Conservation (phyloP, 2,888 invertebrate species). For the Cryptophagus acutangulus region DNA sequence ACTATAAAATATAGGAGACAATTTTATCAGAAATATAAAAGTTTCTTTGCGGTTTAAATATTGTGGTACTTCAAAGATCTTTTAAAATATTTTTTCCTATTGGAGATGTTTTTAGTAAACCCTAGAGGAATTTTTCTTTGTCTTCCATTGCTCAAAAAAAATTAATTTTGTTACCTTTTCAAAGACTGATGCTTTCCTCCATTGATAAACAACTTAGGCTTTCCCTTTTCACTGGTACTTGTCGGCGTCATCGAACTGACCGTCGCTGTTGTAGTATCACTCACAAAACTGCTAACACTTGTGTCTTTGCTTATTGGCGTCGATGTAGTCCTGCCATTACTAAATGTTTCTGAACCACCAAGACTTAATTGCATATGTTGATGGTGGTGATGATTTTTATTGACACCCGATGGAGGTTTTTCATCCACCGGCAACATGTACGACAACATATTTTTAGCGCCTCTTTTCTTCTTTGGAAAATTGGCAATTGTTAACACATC, state of each 20-base stretch:
- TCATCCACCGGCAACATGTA: constrained; percentile 76
- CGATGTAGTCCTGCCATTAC: constrained; percentile 38
- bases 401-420: constrained; percentile 62
- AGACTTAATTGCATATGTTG: constrained; percentile 50
- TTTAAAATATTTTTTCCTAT: no score
- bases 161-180: constrained; percentile 69
- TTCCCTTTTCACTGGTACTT: constrained; percentile 58
- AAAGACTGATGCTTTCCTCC: constrained; percentile 67
- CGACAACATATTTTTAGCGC: constrained; percentile 67
- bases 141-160: no score
- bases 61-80: no score
- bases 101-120: no score
- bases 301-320: constrained; percentile 58
- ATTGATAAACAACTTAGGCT: constrained; percentile 64
- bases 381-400: constrained; percentile 28
- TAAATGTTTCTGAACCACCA: constrained; percentile 26
- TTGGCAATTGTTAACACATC: no score
- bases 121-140: no score
- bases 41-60: no score
- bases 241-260: constrained; percentile 56
- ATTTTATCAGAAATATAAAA: no score
- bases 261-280: constrained; percentile 59
- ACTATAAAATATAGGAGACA: no score
- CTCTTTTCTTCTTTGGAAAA: no score
- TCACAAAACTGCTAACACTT: constrained; percentile 65